These are phyloP conservation scores for Drosophila fuyamai DNA, from an alignment of 1,140 invertebrate genomes.

Conservation along the genomic window DNA sequence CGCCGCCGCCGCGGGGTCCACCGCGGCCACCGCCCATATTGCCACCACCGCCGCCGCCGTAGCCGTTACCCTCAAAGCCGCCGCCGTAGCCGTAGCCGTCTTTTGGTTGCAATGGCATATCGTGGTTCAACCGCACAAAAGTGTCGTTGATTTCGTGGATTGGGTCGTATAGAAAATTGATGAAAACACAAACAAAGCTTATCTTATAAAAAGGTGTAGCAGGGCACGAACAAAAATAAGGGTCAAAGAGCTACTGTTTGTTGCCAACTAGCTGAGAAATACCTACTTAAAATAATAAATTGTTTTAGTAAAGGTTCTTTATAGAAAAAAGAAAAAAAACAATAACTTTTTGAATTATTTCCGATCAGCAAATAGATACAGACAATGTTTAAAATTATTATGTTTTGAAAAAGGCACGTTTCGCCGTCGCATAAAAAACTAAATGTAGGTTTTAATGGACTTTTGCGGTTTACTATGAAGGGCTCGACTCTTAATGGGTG, in stretches of 20 bases:
- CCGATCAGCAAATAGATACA: neutral
- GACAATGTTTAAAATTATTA: too few species aligned
- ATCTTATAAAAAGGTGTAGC: conserved; percentile 53
- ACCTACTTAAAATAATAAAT: neutral
- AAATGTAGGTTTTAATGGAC: too few species aligned
- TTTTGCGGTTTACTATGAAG: too few species aligned
- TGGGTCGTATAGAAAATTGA: conserved; percentile 51
- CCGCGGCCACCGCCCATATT: conserved; percentile 65
- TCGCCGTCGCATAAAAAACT: too few species aligned
- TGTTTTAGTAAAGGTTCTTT: too few species aligned
- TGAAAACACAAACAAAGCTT: conserved; percentile 69
- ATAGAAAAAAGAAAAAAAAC: too few species aligned
- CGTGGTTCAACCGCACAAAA: conserved; percentile 45
- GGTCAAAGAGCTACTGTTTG: conserved; percentile 3
- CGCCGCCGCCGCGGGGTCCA: conserved; percentile 77
- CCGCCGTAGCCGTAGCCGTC: conserved; percentile 82
- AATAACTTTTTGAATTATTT: neutral
- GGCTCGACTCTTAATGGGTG: too few species aligned
- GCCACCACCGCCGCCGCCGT: conserved; percentile 75
- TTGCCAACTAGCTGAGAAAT: conserved; percentile 19
- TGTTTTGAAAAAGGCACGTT: too few species aligned
- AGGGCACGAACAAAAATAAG: conserved; percentile 18
- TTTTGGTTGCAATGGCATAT: conserved; percentile 43
- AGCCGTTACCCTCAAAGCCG: conserved; percentile 82
- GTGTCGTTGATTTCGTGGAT: conserved; percentile 34